Base-by-base conservation (phyloP, 2,888 invertebrate species). In the Reticulitermes lucifugus region DNA sequence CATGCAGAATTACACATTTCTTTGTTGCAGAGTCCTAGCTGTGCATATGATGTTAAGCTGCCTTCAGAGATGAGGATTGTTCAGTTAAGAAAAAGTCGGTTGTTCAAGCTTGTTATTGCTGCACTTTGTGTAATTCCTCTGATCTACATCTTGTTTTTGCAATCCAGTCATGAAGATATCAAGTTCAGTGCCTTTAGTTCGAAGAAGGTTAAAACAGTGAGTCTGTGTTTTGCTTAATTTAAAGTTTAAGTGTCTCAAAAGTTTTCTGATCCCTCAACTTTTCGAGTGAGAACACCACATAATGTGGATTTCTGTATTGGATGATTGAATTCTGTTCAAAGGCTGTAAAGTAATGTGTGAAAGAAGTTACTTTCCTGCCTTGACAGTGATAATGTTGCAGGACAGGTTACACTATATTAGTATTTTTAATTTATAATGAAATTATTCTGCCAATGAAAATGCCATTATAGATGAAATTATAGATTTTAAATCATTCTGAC, bases 131-230 rank as follows among this genome's bases (percentile, higher is more conserved):
- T 94, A 87, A 87, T 94, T 88, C 90, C 94, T 88, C 89, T 95
- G 85, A 89, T 95, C 84, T 95, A 94, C 90, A 91, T 94, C 88
- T 90, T 95, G 86, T 92, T 93, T 87, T 93, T 92, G 87, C 94
- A 94, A 92, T 92, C 93, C 71, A 92, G 90, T 88, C 41, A 81
- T 65, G 70, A 81, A 65, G 70, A 81, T 18, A 41, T 81, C 43
- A 81, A 70, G 46, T 81, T 81, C 81, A 81, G 81, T 81, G 81
- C 81, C 81, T 81, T 81, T 70, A 81, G 43, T 60, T 60, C 65
- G 6, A 41, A 70, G 59, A 81, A 81, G 5, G 25, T 77, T 46
- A 77, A 77, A 77, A 46, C 77, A 22, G 77, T 77, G 41, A 77
- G 77, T 77, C 18, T 46, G 2, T 18, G 35, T 35, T 35, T 35